Base-by-base conservation (phyloP, 2,113 vertebrate species). In the Pluvialis apricaria region DNA sequence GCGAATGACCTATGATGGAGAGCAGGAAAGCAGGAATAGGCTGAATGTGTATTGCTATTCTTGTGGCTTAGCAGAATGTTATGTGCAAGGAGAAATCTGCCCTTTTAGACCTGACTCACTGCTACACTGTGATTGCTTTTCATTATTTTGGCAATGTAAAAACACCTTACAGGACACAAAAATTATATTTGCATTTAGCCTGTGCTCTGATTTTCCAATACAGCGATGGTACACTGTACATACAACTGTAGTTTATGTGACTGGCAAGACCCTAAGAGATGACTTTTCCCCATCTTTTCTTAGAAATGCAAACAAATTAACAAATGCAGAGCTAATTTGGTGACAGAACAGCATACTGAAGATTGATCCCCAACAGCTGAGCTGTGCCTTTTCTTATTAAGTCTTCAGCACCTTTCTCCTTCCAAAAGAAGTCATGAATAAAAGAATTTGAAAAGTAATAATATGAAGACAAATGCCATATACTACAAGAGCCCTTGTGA, bases 231-330 rank as follows among this genome's bases (percentile, higher is more conserved):
- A n/a, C 54, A 10, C 69, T 47, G 42, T 28, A 42, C 3, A n/a
- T 10, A 73, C 31, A 66, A 64, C 61, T 29, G 34, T 77, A 80
- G 58, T 52, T 82, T 77, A 42, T 0, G 0, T 58, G 47, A 77
- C 54, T 60, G 62, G n/a, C 34, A 71, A 65, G 54, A 93, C 20
- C 34, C 60, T 86, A 54, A 58, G 69, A 73, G 77, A 57, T 81
- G 4, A 75, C 16, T 90, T 94, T 47, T 34, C 38, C 77, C 34
- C 18, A 49, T 89, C 57, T 85, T 79, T 93, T 92, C 93, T 88
- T 79, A 62, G 78, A 93, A 91, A 93, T 68, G 45, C 72, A 92
- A 95, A 82, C 86, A 92, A 90, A 95, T 96, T 84, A 95, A 94
- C 84, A 93, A 93, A 91, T 69, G 62, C 70, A 82, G 84, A 96